Evolutionary conservation across 92 coral and sea anemone species (phyloP).

Genomic region (Phenganax stokvisi): DNA sequence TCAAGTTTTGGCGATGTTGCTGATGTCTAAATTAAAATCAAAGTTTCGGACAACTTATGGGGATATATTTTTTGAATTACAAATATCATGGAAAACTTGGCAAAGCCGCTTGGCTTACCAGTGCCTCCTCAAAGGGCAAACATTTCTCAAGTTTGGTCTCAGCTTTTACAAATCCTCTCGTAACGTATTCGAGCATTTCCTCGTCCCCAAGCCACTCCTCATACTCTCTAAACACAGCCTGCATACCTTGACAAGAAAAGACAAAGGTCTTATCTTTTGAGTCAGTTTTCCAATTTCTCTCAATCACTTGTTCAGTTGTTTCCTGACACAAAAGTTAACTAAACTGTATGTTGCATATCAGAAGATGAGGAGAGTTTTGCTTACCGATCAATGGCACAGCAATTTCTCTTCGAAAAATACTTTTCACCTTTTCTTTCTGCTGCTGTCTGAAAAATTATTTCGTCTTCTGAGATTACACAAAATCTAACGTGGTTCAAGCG

Average conservation of each 20-base stretch:
- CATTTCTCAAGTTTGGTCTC: constrained; percentile 73
- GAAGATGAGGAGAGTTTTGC: not conserved
- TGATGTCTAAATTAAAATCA: constrained; percentile 48
- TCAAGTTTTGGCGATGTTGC: constrained; percentile 62
- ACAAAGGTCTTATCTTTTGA: not conserved
- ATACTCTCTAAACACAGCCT: constrained; percentile 74
- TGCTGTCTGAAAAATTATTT: constrained; percentile 46
- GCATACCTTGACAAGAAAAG: constrained; percentile 56
- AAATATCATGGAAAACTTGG: not conserved
- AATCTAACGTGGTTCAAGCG: not conserved
- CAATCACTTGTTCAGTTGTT: too few species aligned
- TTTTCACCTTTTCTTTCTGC: constrained; percentile 71
- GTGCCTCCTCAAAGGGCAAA: constrained; percentile 72
- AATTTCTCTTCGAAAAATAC: constrained; percentile 70
- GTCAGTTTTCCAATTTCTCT: not conserved
- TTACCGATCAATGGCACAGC: constrained; percentile 82
- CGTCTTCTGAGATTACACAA: not conserved
- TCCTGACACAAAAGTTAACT: too few species aligned
- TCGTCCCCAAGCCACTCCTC: constrained; percentile 92
- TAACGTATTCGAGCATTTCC: constrained; percentile 62
- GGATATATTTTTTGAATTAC: not conserved
- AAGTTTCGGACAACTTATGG: not conserved
- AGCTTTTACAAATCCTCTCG: constrained; percentile 68
- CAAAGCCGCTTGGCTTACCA: constrained; percentile 53
- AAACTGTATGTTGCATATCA: not conserved